phyloP scores from a whole-genome alignment of 1,140 invertebrate species.

The Octopus bimaculoides region DNA sequence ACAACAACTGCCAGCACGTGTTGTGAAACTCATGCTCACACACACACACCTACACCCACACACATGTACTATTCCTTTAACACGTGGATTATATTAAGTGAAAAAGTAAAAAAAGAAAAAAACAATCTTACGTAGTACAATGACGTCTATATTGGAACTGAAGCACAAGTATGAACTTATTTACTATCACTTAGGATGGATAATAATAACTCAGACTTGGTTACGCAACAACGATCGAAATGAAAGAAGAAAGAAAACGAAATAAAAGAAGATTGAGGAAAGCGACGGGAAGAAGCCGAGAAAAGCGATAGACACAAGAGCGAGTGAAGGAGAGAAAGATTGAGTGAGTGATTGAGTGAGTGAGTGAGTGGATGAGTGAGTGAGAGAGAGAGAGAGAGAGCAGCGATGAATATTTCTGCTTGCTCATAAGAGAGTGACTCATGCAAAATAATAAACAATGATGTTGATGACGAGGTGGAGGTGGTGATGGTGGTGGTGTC shows the following conservation, averaged over 20 bases:
- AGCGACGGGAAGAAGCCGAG: not conserved
- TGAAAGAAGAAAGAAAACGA: not conserved
- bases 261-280: not conserved
- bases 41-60: too few relatives aligned
- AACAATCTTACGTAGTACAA: too few relatives aligned
- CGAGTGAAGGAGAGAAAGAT: not conserved
- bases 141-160: too few relatives aligned
- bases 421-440: not conserved
- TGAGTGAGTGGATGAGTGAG: not conserved
- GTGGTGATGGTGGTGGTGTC: too few relatives aligned
- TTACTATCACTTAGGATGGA: too few relatives aligned
- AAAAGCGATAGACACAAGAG: not conserved
- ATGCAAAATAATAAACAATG: not conserved
- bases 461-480: not conserved
- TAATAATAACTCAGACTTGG: too few relatives aligned
- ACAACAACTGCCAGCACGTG: too few relatives aligned
- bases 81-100: too few relatives aligned
- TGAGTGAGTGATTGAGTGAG: not conserved
- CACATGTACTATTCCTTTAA: too few relatives aligned
- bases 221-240: not conserved
- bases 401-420: not conserved
- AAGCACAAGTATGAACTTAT: too few relatives aligned
- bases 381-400: not conserved
- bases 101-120: too few relatives aligned
- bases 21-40: too few relatives aligned